Conservation (phyloP, 2,888 invertebrate genomes). For the Cryptocheilus praepositus region DNA sequence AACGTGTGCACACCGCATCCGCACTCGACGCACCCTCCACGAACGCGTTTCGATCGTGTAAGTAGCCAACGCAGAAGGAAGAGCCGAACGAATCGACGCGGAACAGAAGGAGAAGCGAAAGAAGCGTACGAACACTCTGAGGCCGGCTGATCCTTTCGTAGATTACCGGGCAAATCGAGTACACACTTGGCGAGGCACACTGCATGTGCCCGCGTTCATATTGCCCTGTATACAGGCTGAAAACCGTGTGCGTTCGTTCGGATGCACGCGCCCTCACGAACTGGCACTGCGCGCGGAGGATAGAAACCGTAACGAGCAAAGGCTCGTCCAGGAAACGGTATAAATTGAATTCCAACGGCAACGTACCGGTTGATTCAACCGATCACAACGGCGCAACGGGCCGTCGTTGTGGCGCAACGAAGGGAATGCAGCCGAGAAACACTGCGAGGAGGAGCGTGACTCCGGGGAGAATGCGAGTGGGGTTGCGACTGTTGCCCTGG, state of each 20-base stretch:
- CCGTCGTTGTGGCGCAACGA: conserved; percentile 12
- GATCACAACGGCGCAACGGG: conserved; percentile 47
- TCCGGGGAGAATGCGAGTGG: conserved; percentile 3
- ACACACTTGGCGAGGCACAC: conserved; percentile 34
- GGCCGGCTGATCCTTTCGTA: neutral
- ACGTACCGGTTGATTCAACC: conserved; percentile 59
- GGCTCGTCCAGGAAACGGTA: conserved; percentile 52
- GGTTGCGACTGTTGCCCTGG: conserved; percentile 9
- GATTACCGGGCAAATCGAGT: conserved; percentile 45
- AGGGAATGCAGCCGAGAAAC: no score
- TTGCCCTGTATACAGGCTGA: no score
- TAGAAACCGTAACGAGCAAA: conserved; percentile 52
- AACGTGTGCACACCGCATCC: neutral
- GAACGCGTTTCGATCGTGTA: neutral
- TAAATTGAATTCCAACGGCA: conserved; percentile 64
- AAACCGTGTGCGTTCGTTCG: conserved; percentile 5
- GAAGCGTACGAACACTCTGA: no score
- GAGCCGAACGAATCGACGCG: neutral
- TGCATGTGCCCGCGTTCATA: no score
- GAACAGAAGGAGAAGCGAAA: neutral
- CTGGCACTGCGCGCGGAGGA: conserved; percentile 9
- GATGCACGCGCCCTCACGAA: neutral
- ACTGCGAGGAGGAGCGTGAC: no score
- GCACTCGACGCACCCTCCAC: neutral
- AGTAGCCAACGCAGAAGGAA: neutral